A percentile compares a stretch with the other conserved stretches of the same genome.
Evolutionary conservation across 2,888 invertebrate species (phyloP).

Genomic region (Scaptomyza parva): DNA sequence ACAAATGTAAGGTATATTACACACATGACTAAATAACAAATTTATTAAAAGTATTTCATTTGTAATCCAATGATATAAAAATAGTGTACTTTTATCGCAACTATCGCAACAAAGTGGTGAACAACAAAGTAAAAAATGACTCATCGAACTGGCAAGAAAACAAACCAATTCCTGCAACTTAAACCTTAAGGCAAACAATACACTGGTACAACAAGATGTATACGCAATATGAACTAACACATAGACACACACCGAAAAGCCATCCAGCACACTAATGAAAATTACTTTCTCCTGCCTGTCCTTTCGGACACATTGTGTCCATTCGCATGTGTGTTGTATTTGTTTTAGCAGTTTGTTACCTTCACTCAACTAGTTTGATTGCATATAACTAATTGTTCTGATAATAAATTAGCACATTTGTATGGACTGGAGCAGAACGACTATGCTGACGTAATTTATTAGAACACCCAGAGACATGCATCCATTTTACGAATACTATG

Average conservation of each 20-base stretch:
- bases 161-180: conserved; percentile 7
- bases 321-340: conserved; percentile 22
- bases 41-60: too few species aligned
- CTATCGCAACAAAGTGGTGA: neutral
- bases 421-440: conserved; percentile 60
- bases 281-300: conserved; percentile 53
- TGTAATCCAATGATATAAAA: too few species aligned
- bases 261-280: conserved; percentile 65
- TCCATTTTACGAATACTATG: conserved; percentile 24
- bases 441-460: conserved; percentile 75
- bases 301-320: neutral
- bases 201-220: conserved; percentile 60
- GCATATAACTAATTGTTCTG: conserved; percentile 76
- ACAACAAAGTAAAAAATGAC: conserved; percentile 35
- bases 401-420: conserved; percentile 78
- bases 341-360: conserved; percentile 29
- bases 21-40: neutral
- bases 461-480: conserved; percentile 42
- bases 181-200: conserved; percentile 24
- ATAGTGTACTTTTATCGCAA: neutral
- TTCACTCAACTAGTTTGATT: conserved; percentile 60
- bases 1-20: too few species aligned
- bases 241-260: conserved; percentile 10
- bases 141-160: conserved; percentile 20
- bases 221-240: conserved; percentile 63